A percentile compares a stretch with the other conserved stretches of the same genome.
These are phyloP conservation scores for Acomys russatus DNA, from an alignment of 2,797 vertebrate species.

Conservation along the genomic window DNA sequence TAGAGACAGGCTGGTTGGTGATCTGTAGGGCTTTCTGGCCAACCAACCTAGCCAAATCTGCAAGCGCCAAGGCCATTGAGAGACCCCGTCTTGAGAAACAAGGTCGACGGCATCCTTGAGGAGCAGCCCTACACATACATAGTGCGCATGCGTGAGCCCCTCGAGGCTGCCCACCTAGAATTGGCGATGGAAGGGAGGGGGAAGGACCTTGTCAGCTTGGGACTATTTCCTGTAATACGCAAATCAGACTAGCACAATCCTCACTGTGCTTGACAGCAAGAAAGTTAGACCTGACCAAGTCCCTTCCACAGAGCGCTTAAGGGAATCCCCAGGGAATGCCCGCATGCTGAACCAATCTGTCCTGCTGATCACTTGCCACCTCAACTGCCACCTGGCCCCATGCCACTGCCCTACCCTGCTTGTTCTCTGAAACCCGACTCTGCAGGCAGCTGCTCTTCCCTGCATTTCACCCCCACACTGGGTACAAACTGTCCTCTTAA, in stretches of 20 bases:
- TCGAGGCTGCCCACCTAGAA: background rate
- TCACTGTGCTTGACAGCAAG: background rate
- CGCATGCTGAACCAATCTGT: slow-evolving; percentile 34
- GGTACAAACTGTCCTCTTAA: background rate
- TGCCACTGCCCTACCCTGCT: background rate
- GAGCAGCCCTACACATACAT: background rate
- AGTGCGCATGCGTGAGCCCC: too few species aligned
- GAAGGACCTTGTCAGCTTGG: background rate
- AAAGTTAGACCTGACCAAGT: background rate
- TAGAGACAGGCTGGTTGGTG: background rate
- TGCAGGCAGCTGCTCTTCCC: slow-evolving; percentile 41
- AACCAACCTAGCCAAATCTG: background rate
- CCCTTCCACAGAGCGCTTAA: background rate
- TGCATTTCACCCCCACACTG: background rate
- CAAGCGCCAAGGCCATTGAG: background rate
- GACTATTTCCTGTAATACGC: background rate
- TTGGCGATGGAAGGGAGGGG: background rate
- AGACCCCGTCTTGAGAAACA: background rate
- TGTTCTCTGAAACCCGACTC: slow-evolving; percentile 28
- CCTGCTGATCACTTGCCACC: slow-evolving; percentile 8
- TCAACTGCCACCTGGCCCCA: slow-evolving; percentile 45
- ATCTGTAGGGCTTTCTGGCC: background rate
- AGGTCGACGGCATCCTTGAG: background rate
- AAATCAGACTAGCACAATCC: background rate
- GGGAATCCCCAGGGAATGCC: slow-evolving; percentile 56